Evolutionary conservation across 2,113 vertebrate species (phyloP), one percentile per base, ranked within the genome.

Genomic region (Canis aureus): DNA sequence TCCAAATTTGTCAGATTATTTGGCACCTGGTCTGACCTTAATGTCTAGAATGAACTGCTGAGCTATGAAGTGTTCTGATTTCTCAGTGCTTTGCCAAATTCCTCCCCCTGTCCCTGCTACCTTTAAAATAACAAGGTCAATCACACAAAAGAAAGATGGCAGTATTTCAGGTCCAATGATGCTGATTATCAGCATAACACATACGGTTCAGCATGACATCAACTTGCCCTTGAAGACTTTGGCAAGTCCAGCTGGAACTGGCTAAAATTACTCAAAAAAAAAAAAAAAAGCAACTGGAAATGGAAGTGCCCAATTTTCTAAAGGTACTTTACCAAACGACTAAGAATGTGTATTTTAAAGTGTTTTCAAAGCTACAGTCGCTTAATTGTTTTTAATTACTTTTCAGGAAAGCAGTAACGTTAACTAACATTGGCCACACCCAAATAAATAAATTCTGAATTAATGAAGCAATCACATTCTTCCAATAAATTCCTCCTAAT

Each of bases 81-180:
- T 97, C 97, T 27, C 93, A 4, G 94, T 53, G 83, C 59, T 93
- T 95, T 97, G 97, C 95, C 97, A 97, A 90, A 95, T 73, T 76
- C 49, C 27, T 60, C 22, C 66, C 73, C 76, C 32, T 8, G 62
- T 51, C 49, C 38, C 32, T 82, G 59, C 43, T 43, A 94, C 92
- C 94, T 97, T 97, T 98, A 97, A 92, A 97, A 96, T 90, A 97
- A 95, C 95, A 98, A 98, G 97, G 98, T 96, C 97, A 98, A 15
- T 81, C 38, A 96, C 38, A 97, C 88, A 97, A 91, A 97, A 85
- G 91, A 83, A 97, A 96, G 29, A 97, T 89, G 92, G 88, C 94
- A 94, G 71, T 55, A 38, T 97, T 97, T 97, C 94, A 98, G 95
- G 64, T 87, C 76, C 92, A 96, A 20, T 97, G 97, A 94, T 92